Conservation (phyloP, 2,888 invertebrate genomes). For the Amphimallon solstitiale region DNA sequence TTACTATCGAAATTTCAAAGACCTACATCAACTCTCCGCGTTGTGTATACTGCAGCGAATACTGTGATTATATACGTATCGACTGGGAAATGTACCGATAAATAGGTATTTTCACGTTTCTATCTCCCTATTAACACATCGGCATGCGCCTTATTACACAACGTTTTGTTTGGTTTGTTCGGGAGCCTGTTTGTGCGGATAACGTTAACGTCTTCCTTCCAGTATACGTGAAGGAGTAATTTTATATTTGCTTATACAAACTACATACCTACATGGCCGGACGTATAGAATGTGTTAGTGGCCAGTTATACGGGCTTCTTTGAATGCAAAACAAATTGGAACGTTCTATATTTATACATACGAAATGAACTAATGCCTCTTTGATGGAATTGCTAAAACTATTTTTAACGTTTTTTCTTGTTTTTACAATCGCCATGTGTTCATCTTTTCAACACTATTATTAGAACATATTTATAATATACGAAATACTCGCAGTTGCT, state of each 20-base stretch:
- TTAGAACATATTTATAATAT: too few species aligned
- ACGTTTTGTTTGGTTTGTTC: slow-evolving; percentile 24
- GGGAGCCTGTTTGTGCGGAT: slow-evolving; percentile 14
- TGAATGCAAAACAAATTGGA: slow-evolving; percentile 29
- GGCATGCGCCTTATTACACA: slow-evolving; percentile 19
- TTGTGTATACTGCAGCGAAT: background rate
- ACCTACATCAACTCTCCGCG: background rate
- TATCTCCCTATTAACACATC: slow-evolving; percentile 14
- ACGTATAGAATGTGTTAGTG: too few species aligned
- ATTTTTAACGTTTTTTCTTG: slow-evolving; percentile 35
- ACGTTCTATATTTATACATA: slow-evolving; percentile 23
- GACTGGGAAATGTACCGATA: background rate
- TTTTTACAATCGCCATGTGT: slow-evolving; percentile 15
- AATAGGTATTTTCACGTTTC: slow-evolving; percentile 19
- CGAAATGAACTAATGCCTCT: slow-evolving; percentile 33
- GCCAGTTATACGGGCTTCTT: slow-evolving; percentile 1
- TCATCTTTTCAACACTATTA: slow-evolving; percentile 4
- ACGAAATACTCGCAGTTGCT: too few species aligned
- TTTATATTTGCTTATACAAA: slow-evolving; percentile 12
- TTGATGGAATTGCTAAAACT: slow-evolving; percentile 38
- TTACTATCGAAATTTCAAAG: background rate
- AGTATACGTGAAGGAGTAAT: slow-evolving; percentile 5
- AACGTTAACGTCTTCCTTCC: slow-evolving; percentile 25
- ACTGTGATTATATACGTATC: background rate
- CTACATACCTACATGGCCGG: background rate